Evolutionary conservation across 2,113 vertebrate species (phyloP), one percentile per base, ranked within the genome.

Genomic region (Numenius arquata): DNA sequence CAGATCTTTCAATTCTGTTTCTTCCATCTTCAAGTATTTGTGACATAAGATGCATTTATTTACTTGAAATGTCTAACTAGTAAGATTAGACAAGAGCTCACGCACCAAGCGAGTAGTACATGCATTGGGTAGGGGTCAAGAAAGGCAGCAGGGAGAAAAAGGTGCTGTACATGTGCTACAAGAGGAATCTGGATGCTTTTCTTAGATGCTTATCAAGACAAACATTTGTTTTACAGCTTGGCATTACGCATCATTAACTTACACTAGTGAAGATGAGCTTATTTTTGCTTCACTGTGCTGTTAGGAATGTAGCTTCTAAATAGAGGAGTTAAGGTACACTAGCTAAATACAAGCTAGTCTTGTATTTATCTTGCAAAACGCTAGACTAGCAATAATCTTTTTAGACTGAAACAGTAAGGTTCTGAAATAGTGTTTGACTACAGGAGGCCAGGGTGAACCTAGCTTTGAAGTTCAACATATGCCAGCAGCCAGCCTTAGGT

Each of bases 31-130:
- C 36, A 84, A 65, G 6, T 67, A 50, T 53, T 74, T 79, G 50
- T 50, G 10, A 55, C 40, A 52, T 70, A 47, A 56, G 43, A 63
- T 19, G 5, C 22, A 62, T 70, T 90, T 73, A 41, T 32, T 74
- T 63, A 66, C 30, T 72, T 56, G 9, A 52, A 76, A 20, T 13
- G 3, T 34, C 13, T n/a, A 75, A 48, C 21, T 36, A 68, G 25
- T 40, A 43, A n/a, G n/a, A 43, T 67, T 15, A 53, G 41, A 66
- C 18, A 71, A 47, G 9, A 81, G 32, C 8, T 53, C 16, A 58
- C 2, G 5, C 21, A 36, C 9, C 8, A 3, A 3, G 26, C 4
- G 2, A 50, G 15, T 30, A 73, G n/a, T 3, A 5, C 1, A 1
- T n/a, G 12, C 34, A 27, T 11, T 55, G 12, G 11, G 20, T 18